A percentile compares a stretch with the other conserved stretches of the same genome.
phyloP scores from a whole-genome alignment of 2,113 vertebrate species.

The Chascanopsetta lugubris region DNA sequence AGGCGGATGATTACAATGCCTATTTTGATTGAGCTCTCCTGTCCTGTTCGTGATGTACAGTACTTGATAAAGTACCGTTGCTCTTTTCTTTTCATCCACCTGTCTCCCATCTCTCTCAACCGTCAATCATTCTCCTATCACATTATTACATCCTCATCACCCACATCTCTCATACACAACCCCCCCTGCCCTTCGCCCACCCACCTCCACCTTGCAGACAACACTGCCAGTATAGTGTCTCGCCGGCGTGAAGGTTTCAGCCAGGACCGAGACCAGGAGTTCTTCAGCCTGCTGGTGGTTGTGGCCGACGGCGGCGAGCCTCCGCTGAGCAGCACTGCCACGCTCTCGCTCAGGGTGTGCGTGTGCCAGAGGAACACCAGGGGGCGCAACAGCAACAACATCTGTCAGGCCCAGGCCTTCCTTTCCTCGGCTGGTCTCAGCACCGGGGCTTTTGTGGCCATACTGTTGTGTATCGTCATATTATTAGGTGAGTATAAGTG shows the following conservation, averaged over 20 bases:
- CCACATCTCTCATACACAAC: neutral
- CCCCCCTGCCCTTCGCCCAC: too few species aligned
- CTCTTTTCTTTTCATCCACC: neutral
- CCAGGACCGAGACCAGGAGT: conserved; percentile 79
- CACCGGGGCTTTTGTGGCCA: conserved; percentile 92
- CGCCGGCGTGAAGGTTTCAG: conserved; percentile 83
- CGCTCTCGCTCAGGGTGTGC: conserved; percentile 89
- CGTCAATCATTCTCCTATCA: neutral
- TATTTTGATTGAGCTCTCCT: too few species aligned
- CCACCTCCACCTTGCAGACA: conserved; percentile 77
- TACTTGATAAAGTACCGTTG: neutral
- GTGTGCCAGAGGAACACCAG: conserved; percentile 82
- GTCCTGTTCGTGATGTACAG: too few species aligned
- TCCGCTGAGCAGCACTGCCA: conserved; percentile 89
- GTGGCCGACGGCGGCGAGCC: conserved; percentile 90
- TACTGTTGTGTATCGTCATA: conserved; percentile 91
- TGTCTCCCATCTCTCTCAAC: neutral
- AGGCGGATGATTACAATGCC: too few species aligned
- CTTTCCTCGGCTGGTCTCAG: conserved; percentile 91
- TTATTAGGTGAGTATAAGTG: conserved; percentile 85
- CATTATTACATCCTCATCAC: neutral
- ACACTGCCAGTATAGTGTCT: conserved; percentile 89
- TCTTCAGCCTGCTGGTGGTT: conserved; percentile 86
- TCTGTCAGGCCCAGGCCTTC: conserved; percentile 90
- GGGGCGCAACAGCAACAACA: conserved; percentile 67